phyloP scores from a whole-genome alignment of 2,888 invertebrate species.

The Hydrotaea diabolus region DNA sequence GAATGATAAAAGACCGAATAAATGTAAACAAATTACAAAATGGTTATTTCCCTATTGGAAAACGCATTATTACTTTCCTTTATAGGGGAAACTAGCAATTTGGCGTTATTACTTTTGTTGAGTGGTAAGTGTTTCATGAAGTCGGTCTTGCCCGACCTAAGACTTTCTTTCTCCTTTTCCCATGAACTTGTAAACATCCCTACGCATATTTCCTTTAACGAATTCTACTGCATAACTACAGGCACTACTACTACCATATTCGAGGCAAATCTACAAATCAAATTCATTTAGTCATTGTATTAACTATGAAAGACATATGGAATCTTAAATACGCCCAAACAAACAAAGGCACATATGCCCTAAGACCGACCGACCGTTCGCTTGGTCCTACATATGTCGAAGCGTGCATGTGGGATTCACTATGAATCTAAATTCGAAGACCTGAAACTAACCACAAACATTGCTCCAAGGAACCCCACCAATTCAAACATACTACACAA shows the following conservation, averaged over 20 bases:
- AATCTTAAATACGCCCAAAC: slow-evolving; percentile 47
- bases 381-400: neutral
- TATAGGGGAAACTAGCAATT: too few species aligned
- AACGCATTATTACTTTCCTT: too few species aligned
- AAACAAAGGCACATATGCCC: neutral
- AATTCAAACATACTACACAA: neutral
- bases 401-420: neutral
- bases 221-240: too few species aligned
- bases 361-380: neutral
- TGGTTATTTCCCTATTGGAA: too few species aligned
- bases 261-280: neutral
- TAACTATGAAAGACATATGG: slow-evolving; percentile 36
- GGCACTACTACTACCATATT: neutral
- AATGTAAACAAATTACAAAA: too few species aligned
- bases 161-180: too few species aligned
- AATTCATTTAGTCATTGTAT: slow-evolving; percentile 40
- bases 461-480: neutral
- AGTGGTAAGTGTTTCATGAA: too few species aligned
- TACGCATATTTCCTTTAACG: too few species aligned
- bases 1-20: too few species aligned
- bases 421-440: neutral
- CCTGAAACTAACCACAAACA: neutral
- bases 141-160: too few species aligned
- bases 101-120: too few species aligned
- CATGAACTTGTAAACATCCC: too few species aligned